phyloP scores from a whole-genome alignment of 2,113 vertebrate genomes.

The Eurypyga helias region DNA sequence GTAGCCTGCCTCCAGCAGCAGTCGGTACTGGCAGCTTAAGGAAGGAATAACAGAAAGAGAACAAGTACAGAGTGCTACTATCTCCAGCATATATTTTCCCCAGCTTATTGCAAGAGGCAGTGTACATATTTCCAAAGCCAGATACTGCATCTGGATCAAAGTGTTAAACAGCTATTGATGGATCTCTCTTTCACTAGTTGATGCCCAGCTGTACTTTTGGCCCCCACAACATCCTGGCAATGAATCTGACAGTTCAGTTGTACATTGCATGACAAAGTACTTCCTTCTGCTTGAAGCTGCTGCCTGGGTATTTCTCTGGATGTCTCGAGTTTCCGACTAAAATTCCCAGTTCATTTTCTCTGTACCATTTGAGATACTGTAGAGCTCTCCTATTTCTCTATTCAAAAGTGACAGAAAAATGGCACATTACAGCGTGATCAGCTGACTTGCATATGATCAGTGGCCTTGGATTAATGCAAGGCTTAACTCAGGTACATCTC shows the following conservation, averaged over 20 bases:
- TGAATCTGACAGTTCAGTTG: neutral
- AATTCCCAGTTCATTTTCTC: neutral
- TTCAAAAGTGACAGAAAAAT: neutral
- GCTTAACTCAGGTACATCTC: neutral
- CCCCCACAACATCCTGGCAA: neutral
- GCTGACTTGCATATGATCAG: neutral
- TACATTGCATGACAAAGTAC: neutral
- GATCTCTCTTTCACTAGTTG: neutral
- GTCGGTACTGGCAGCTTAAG: neutral
- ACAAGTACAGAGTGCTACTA: neutral
- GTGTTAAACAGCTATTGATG: constrained; percentile 21
- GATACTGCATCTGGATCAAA: neutral
- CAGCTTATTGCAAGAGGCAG: neutral
- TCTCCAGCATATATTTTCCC: neutral
- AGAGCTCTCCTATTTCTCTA: neutral
- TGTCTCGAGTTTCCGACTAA: neutral
- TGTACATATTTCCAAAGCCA: neutral
- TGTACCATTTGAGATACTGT: neutral
- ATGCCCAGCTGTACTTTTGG: constrained; percentile 8
- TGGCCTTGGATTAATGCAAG: neutral
- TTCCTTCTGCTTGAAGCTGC: neutral
- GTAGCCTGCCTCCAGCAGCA: neutral
- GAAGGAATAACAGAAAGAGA: neutral
- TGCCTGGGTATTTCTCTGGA: neutral
- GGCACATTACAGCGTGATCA: neutral